Percentiles rank a stretch among this genome's conserved stretches.
phyloP scores from a whole-genome alignment of 2,113 vertebrate species.

The Hiodon tergisus region DNA sequence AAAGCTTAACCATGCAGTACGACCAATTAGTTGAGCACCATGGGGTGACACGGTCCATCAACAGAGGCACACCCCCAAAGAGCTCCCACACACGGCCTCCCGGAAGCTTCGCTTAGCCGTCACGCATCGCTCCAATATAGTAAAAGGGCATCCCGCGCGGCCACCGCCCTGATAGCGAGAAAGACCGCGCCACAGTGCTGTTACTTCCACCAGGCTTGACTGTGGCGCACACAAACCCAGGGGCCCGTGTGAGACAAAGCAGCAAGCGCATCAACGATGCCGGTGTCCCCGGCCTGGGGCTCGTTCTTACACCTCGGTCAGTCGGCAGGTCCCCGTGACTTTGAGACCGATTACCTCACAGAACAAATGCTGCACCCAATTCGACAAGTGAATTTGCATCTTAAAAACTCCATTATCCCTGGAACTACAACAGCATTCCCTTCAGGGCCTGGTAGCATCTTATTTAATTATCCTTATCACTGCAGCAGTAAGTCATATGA shows the following conservation, averaged over 20 bases:
- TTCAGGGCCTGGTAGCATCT: background rate
- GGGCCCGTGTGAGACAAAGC: too few species aligned
- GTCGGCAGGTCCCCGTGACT: background rate
- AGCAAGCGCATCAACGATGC: background rate
- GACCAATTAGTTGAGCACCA: constrained; percentile 73
- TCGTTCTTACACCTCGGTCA: background rate
- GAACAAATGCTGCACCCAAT: background rate
- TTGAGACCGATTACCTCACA: background rate
- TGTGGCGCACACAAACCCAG: too few species aligned
- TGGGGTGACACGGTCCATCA: constrained; percentile 61
- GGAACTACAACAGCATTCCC: background rate
- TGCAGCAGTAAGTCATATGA: background rate
- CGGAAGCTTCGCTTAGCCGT: background rate
- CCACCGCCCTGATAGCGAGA: too few species aligned
- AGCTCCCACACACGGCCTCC: constrained; percentile 19
- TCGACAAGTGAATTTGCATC: background rate
- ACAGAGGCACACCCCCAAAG: constrained; percentile 54
- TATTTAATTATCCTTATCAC: background rate
- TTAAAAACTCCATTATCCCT: background rate
- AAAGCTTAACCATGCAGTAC: constrained; percentile 54
- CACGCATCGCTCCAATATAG: background rate
- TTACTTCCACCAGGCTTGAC: background rate
- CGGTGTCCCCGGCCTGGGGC: background rate
- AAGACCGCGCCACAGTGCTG: background rate
- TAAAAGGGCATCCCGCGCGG: background rate